These are phyloP conservation scores for Ursus arctos DNA, from an alignment of 2,113 vertebrate genomes.

Conservation along the genomic window DNA sequence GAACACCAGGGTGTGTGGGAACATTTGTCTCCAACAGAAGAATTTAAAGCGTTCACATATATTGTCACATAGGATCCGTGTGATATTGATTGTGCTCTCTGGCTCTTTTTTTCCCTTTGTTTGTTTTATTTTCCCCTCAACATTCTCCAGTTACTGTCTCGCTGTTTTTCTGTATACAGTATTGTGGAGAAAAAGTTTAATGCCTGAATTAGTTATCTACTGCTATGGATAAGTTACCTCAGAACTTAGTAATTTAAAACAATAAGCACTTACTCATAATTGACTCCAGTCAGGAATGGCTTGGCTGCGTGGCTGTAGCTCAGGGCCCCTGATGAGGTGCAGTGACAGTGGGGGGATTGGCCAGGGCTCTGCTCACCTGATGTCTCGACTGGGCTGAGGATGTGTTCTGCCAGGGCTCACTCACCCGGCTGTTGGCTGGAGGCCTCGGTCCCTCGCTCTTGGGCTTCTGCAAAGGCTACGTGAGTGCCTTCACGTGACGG, in stretches of 20 bases:
- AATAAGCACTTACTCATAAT: not conserved
- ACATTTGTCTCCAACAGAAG: not conserved
- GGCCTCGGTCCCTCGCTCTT: not conserved
- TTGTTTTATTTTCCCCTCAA: not conserved
- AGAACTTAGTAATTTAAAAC: not conserved
- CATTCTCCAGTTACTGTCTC: not conserved
- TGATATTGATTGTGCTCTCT: not conserved
- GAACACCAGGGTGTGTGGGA: not conserved
- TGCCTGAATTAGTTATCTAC: not conserved
- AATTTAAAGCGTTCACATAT: not conserved
- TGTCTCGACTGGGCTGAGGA: no score
- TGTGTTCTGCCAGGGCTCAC: not conserved
- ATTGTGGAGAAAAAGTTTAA: not conserved
- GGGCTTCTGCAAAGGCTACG: not conserved
- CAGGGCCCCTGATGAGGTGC: not conserved
- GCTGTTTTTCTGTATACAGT: not conserved
- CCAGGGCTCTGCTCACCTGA: accelerated
- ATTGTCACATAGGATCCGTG: not conserved
- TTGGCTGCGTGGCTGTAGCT: not conserved
- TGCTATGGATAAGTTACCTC: not conserved
- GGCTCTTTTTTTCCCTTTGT: not conserved
- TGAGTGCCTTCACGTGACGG: accelerated
- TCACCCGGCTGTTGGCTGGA: not conserved
- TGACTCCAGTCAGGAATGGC: not conserved
- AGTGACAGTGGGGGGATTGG: not conserved